Evolutionary conservation across 2,797 vertebrate genomes (phyloP).

Genomic region (Phalloptychus januarius): DNA sequence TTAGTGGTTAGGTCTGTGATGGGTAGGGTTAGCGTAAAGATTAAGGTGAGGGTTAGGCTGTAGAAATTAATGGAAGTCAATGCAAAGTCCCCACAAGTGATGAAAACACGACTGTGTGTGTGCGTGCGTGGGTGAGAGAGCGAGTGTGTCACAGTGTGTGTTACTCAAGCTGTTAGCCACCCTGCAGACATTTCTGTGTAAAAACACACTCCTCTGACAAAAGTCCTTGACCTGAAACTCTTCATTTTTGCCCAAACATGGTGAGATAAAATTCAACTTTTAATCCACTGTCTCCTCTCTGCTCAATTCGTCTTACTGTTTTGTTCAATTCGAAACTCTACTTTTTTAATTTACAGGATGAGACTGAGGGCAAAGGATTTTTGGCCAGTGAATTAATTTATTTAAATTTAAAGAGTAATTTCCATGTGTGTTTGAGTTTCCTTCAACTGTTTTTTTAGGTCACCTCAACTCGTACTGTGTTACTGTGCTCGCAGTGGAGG

Average conservation of each 20-base stretch:
- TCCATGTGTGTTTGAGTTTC: not conserved
- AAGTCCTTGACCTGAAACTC: constrained; percentile 50
- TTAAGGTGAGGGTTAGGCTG: not conserved
- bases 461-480: not conserved
- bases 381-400: not conserved
- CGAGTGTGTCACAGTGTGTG: constrained; percentile 16
- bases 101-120: too few relatives aligned
- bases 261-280: constrained; percentile 20
- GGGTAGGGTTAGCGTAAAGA: too few relatives aligned
- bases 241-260: constrained; percentile 25
- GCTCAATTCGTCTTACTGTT: not conserved
- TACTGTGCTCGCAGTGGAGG: constrained; percentile 1
- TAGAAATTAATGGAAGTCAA: not conserved
- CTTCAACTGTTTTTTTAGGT: not conserved
- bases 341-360: not conserved
- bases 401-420: not conserved
- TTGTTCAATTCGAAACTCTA: constrained; percentile 1
- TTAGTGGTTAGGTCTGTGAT: too few relatives aligned
- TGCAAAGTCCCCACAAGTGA: too few relatives aligned
- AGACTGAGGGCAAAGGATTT: not conserved
- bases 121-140: not conserved
- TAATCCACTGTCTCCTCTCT: not conserved
- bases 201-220: constrained; percentile 33
- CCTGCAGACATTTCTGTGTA: constrained; percentile 41
- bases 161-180: constrained; percentile 57